Evolutionary conservation across 2,797 vertebrate species (phyloP).

Genomic region (Chanos chanos): DNA sequence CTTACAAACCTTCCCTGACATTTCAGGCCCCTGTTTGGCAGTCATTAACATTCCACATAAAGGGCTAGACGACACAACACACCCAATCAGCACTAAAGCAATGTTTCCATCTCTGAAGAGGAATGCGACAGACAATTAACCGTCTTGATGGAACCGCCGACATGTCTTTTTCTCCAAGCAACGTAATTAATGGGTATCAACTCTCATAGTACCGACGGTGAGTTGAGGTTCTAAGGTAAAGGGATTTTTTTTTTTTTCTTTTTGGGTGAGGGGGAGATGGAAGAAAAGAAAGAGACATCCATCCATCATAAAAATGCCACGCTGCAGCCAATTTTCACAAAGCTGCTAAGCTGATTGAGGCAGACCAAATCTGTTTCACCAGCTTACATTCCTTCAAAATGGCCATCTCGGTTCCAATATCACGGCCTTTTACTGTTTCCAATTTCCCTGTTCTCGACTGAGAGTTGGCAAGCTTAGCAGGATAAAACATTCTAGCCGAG

Average conservation of each 20-base stretch:
- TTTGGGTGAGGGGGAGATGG: not conserved
- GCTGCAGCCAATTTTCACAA: constrained; percentile 80
- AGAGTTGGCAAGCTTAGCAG: constrained; percentile 77
- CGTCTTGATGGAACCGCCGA: constrained; percentile 12
- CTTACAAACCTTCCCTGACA: too few relatives aligned
- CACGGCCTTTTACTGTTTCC: constrained; percentile 77
- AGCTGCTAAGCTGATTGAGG: constrained; percentile 82
- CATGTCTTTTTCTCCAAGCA: too few relatives aligned
- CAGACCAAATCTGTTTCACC: constrained; percentile 80
- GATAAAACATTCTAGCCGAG: constrained; percentile 75
- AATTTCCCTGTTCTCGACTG: constrained; percentile 74
- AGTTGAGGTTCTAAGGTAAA: constrained; percentile 43
- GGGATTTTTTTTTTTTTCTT: not conserved
- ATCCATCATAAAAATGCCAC: constrained; percentile 72
- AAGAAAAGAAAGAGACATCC: constrained; percentile 46
- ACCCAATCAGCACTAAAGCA: constrained; percentile 15
- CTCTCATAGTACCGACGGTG: constrained; percentile 20
- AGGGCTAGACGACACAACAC: constrained; percentile 4
- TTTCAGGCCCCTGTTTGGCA: too few relatives aligned
- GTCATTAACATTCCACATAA: constrained; percentile 9
- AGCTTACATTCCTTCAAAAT: constrained; percentile 83
- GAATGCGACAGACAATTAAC: constrained; percentile 22
- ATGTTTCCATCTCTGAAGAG: constrained; percentile 6
- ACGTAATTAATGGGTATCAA: constrained; percentile 52
- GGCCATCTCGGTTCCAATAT: constrained; percentile 84